Conservation (phyloP, 2,113 vertebrate genomes). For the Limanda limanda region DNA sequence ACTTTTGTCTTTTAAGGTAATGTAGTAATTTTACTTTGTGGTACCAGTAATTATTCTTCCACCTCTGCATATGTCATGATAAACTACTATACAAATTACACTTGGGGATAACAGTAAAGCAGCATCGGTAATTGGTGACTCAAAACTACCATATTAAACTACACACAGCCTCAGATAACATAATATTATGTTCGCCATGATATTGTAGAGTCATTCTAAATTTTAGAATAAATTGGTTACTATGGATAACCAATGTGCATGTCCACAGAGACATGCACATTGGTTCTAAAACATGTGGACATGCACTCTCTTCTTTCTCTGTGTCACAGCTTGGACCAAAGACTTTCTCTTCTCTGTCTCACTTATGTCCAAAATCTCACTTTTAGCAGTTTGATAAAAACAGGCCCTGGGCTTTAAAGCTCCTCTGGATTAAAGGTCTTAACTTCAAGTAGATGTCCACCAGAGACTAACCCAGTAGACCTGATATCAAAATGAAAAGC, state of each 20-base stretch:
- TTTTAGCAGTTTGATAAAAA: background rate
- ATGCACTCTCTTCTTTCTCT: background rate
- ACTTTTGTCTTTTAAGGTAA: background rate
- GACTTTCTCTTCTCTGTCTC: background rate
- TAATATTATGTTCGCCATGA: too few species aligned
- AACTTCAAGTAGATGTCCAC: background rate
- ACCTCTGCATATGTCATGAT: background rate
- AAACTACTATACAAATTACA: background rate
- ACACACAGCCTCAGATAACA: too few species aligned
- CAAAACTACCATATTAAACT: too few species aligned
- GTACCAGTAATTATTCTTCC: background rate
- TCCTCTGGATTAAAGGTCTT: background rate
- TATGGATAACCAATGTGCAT: too few species aligned
- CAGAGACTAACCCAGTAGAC: background rate
- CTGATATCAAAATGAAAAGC: slow-evolving; percentile 1
- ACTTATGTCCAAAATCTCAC: background rate
- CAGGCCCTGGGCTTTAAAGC: background rate
- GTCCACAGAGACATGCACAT: too few species aligned
- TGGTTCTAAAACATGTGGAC: background rate
- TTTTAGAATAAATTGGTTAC: too few species aligned
- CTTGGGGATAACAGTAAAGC: background rate
- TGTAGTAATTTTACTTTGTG: background rate
- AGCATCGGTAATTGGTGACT: background rate
- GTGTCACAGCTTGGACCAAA: background rate
- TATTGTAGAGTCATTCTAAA: too few species aligned